Evolutionary conservation across 2,113 vertebrate genomes (phyloP).

Genomic region (Xerus inauris): DNA sequence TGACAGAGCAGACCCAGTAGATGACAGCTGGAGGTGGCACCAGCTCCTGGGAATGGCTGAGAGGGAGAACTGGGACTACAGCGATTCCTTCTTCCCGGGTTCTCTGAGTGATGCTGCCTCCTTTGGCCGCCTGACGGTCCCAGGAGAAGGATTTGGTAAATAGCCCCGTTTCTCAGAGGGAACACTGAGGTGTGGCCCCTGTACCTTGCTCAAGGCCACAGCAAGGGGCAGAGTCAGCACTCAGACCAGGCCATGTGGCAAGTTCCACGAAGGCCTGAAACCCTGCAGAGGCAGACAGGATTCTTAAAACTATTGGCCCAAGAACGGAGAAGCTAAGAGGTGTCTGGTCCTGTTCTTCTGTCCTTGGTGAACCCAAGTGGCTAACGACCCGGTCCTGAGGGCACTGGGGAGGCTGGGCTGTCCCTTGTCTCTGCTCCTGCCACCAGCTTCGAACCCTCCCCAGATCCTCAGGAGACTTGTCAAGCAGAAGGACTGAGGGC

Average conservation of each 20-base stretch:
- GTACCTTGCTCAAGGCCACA: neutral
- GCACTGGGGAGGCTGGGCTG: too few relatives aligned
- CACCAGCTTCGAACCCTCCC: too few relatives aligned
- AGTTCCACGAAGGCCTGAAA: neutral
- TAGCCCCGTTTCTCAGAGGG: neutral
- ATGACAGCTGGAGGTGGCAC: neutral
- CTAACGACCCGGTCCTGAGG: neutral
- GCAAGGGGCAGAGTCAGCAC: neutral
- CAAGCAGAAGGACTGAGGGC: neutral
- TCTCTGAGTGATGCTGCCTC: fast-evolving
- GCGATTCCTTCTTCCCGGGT: too few relatives aligned
- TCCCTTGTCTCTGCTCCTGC: too few relatives aligned
- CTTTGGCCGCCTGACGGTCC: too few relatives aligned
- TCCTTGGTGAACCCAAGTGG: neutral
- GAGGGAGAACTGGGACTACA: too few relatives aligned
- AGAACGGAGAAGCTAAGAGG: neutral
- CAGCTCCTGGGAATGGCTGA: too few relatives aligned
- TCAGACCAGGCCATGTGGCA: neutral
- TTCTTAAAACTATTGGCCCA: neutral
- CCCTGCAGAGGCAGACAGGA: neutral
- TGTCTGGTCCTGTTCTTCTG: neutral
- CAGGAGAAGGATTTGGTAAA: neutral
- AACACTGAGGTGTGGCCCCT: neutral
- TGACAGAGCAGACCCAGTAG: neutral
- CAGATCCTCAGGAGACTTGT: too few relatives aligned